These are phyloP conservation scores for Girardinichthys multiradiatus DNA, from an alignment of 2,113 vertebrate genomes.

Conservation along the genomic window DNA sequence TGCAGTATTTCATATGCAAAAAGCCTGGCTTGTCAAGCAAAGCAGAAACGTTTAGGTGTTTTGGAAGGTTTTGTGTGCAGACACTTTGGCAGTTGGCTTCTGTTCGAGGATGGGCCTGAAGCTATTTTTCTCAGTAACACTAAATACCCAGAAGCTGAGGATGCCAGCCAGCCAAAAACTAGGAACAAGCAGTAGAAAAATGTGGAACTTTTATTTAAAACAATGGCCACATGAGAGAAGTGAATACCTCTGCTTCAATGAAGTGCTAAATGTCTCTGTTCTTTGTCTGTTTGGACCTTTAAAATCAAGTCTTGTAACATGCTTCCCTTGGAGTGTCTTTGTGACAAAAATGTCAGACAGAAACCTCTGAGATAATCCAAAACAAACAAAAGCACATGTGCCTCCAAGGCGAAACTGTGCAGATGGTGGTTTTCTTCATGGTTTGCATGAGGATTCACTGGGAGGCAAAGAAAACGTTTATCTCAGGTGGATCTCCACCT, in stretches of 20 bases:
- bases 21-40: neutral
- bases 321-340: neutral
- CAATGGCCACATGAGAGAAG: conserved; percentile 50
- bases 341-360: neutral
- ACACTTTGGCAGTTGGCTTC: conserved; percentile 53
- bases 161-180: conserved; percentile 39
- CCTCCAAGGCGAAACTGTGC: neutral
- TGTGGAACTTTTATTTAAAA: conserved; percentile 62
- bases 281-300: neutral
- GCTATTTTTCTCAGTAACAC: conserved; percentile 58
- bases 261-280: conserved; percentile 22
- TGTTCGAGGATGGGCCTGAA: conserved; percentile 54
- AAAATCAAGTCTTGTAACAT: neutral
- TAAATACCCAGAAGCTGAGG: conserved; percentile 25
- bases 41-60: neutral
- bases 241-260: conserved; percentile 5
- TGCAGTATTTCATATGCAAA: neutral
- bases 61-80: conserved; percentile 1
- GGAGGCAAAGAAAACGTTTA: neutral
- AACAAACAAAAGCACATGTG: conserved; percentile 21
- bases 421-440: neutral
- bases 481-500: neutral
- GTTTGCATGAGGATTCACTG: neutral
- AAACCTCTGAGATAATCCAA: conserved; percentile 6
- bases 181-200: conserved; percentile 62